Conservation (phyloP, 53 echinoderm and acorn worm species). For the Astropecten irregularis region DNA sequence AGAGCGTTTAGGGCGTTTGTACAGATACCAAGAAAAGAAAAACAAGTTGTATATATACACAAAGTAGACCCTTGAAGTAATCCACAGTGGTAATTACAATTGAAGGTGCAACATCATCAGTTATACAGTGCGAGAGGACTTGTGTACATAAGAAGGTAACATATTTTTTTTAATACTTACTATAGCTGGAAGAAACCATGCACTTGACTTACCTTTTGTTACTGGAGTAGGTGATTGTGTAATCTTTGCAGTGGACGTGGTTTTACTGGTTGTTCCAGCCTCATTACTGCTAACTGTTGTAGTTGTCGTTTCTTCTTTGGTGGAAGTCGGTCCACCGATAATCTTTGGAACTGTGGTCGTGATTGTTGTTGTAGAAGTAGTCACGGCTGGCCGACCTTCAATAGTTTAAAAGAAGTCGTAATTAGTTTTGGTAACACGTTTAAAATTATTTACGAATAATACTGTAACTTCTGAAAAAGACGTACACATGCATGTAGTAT, state of each 20-base stretch:
- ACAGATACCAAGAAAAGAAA: no score
- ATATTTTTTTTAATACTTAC: no score
- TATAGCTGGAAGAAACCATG: no score
- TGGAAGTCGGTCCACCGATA: neutral
- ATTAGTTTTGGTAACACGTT: neutral
- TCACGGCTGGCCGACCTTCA: neutral
- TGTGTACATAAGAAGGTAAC: no score
- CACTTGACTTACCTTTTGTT: slow-evolving; percentile 6
- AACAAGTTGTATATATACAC: no score
- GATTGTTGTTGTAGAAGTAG: slow-evolving; percentile 1
- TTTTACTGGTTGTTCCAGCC: neutral
- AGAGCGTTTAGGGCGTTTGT: no score
- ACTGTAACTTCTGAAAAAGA: neutral
- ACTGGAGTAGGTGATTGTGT: neutral
- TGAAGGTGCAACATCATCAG: no score
- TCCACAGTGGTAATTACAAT: no score
- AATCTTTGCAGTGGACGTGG: neutral
- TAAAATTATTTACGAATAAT: no score
- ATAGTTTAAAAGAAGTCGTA: neutral
- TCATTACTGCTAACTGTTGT: neutral
- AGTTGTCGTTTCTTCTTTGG: slow-evolving; percentile 22
- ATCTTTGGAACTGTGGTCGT: neutral
- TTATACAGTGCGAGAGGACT: no score
- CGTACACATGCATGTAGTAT: neutral
- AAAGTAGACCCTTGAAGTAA: no score